Base-by-base conservation (phyloP, 2,797 vertebrate species). In the Acomys russatus region DNA sequence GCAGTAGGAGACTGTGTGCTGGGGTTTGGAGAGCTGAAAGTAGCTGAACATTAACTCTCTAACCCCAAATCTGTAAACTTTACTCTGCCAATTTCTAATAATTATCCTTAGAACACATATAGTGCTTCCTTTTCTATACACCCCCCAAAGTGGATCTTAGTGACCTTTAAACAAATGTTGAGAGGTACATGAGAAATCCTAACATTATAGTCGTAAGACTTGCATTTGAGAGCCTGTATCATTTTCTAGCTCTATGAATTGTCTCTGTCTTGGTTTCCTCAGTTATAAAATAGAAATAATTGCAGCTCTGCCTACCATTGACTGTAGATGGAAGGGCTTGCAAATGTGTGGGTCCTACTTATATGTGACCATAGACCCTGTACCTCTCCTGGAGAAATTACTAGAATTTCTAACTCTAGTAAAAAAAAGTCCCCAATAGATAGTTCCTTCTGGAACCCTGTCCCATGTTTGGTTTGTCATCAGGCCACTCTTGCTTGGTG, bases 231-330 rank as follows among this genome's bases (percentile, higher is more conserved):
- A 80, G 6, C 79, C 49, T 38, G 11, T 35, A 15, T 64, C 17
- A 51, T 83, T 96, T 90, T 51, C 66, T 23, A 88, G 23, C 38
- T 88, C 38, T 74, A 11, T 80, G 9, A 59, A 80, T 90, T 90
- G 88, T 87, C 44, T 91, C n/a, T 68, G 10, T 54, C 76, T 96
- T 33, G 44, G 33, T 87, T 87, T 49, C 38, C 90, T 6, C 59
- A 92, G 0, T 33, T 88, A 90, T 70, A 25, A 93, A 80, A 95
- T 88, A 30, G 10, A 25, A 95, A 91, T 49, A 61, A 91, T 59
- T 70, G 71, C 0, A 10, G 56, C 14, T 63, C 23, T 86, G 63
- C 8, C 56, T 74, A 74, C 15, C 22, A 86, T 25, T 61, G 6
- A 49, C 11, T 25, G 1, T 18, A 82, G 7, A 51, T 20, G 1